A percentile compares a stretch with the other conserved stretches of the same genome.
These are phyloP conservation scores for Triplophysa tibetana DNA, from an alignment of 2,113 vertebrate genomes.

Conservation along the genomic window DNA sequence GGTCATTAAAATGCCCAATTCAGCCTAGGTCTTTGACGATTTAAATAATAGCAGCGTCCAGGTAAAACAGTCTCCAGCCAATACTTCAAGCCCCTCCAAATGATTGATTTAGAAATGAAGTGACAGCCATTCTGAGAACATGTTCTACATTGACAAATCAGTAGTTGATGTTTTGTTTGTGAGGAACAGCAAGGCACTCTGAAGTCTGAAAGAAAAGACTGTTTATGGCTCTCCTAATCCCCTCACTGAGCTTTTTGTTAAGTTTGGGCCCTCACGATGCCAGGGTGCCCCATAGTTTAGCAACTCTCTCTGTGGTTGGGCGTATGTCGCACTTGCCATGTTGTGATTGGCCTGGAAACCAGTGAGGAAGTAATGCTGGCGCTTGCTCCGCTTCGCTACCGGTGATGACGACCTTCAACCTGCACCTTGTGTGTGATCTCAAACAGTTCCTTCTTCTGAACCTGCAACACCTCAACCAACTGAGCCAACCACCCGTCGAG, in stretches of 20 bases:
- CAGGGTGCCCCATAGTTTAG: slow-evolving; percentile 39
- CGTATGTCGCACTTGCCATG: slow-evolving; percentile 45
- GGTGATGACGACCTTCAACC: slow-evolving; percentile 47
- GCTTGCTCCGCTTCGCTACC: slow-evolving; percentile 23
- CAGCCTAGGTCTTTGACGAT: slow-evolving; percentile 22
- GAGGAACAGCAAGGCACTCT: slow-evolving; percentile 40
- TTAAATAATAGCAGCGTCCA: slow-evolving; percentile 58
- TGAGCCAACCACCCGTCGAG: slow-evolving; percentile 26
- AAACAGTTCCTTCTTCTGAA: slow-evolving; percentile 32
- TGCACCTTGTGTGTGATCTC: slow-evolving; percentile 46
- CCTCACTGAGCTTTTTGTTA: neutral
- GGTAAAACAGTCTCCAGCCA: slow-evolving; percentile 55
- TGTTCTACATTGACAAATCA: slow-evolving; percentile 53
- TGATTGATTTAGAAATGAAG: slow-evolving; percentile 61
- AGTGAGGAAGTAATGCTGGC: slow-evolving; percentile 51
- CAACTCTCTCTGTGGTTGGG: slow-evolving; percentile 38
- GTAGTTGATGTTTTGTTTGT: slow-evolving; percentile 58
- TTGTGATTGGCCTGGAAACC: slow-evolving; percentile 45
- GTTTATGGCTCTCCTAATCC: slow-evolving; percentile 19
- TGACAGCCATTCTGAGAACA: slow-evolving; percentile 44
- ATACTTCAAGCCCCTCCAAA: slow-evolving; percentile 38
- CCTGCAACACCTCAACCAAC: slow-evolving; percentile 33
- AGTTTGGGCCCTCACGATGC: slow-evolving; percentile 9
- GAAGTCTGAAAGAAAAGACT: slow-evolving; percentile 23
- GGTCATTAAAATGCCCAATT: slow-evolving; percentile 54